These are phyloP conservation scores for Callyntrura sp. DNA, from an alignment of 2,888 invertebrate species.

Conservation along the genomic window DNA sequence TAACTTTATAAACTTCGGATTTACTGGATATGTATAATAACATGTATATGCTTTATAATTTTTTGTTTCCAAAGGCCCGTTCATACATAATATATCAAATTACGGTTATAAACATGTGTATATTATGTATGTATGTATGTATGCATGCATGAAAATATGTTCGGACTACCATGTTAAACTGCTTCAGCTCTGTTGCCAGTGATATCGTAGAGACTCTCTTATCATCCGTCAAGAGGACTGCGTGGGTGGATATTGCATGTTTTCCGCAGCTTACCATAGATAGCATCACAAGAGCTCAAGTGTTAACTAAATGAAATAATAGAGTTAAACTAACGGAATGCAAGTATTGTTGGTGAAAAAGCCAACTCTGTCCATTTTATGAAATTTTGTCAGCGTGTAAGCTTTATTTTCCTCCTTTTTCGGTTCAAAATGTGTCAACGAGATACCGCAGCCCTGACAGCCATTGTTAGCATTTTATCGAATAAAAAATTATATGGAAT, in stretches of 20 bases:
- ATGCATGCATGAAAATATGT: not conserved
- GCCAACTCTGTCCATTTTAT: no score
- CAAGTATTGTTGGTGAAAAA: no score
- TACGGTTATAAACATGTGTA: not conserved
- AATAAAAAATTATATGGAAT: no score
- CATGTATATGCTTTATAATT: not conserved
- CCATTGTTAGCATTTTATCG: no score
- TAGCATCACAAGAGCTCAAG: conserved; percentile 22
- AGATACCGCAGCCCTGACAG: no score
- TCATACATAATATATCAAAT: not conserved
- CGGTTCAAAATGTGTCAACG: no score
- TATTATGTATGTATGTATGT: not conserved
- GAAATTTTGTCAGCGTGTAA: no score
- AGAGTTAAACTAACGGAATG: no score
- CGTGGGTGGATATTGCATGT: conserved; percentile 63
- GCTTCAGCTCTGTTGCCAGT: no score
- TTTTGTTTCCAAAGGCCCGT: not conserved
- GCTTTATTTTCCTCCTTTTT: no score
- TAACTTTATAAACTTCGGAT: not conserved
- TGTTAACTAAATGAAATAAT: no score
- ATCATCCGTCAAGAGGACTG: conserved; percentile 45
- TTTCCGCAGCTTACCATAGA: conserved; percentile 44
- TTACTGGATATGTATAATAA: not conserved
- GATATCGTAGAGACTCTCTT: not conserved
- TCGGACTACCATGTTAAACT: no score